Evolutionary conservation across 2,797 vertebrate genomes (phyloP).

Genomic region (Limosa lapponica): DNA sequence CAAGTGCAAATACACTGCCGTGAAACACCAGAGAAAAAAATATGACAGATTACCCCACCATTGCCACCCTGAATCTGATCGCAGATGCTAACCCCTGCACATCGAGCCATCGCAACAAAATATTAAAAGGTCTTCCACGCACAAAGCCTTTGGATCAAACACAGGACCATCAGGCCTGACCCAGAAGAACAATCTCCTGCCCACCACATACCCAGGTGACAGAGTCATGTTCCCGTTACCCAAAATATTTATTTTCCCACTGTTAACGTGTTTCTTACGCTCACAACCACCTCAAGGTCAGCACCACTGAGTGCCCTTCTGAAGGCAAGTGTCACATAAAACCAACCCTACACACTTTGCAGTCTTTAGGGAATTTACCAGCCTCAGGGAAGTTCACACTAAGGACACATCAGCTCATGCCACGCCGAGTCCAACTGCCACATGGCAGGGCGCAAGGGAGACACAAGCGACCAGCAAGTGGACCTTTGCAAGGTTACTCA

Average conservation of each 20-base stretch:
- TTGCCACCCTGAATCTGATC: background rate
- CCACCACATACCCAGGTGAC: background rate
- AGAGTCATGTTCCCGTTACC: background rate
- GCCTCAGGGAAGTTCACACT: background rate
- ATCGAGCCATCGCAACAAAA: rapidly evolving
- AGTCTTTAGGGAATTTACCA: background rate
- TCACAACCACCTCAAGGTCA: background rate
- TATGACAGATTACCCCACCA: background rate
- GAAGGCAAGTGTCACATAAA: background rate
- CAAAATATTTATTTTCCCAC: background rate
- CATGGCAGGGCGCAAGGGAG: background rate
- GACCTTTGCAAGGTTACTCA: background rate
- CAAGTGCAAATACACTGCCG: background rate
- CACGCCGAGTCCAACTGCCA: background rate
- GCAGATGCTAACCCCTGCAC: background rate
- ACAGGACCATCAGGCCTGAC: background rate
- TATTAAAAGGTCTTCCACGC: background rate
- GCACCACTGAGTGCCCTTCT: background rate
- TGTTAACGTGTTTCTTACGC: background rate
- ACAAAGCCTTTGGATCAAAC: background rate
- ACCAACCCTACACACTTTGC: background rate
- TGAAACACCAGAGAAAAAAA: background rate
- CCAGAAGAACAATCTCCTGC: background rate
- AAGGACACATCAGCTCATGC: background rate
- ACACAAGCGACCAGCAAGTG: background rate